phyloP scores from a whole-genome alignment of 2,888 invertebrate species.

The Drosophila nr. perissopoda region DNA sequence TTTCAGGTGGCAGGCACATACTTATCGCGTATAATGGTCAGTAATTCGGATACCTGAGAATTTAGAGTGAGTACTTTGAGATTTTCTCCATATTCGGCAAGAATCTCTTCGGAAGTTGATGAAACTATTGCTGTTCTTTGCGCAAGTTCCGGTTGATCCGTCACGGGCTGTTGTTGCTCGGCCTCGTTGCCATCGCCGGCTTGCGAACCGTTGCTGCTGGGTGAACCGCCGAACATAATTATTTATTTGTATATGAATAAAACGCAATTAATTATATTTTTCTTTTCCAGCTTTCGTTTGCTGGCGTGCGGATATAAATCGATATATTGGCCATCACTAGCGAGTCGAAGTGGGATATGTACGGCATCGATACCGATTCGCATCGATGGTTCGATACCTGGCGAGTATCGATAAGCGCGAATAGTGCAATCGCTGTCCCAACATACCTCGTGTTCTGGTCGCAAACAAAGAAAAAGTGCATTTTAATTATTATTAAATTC shows the following conservation, averaged over 20 bases:
- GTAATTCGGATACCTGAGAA: conserved; percentile 87
- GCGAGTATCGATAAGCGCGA: conserved; percentile 40
- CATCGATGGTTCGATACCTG: conserved; percentile 21
- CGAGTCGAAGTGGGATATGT: neutral
- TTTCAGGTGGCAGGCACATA: conserved; percentile 84
- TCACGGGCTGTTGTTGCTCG: conserved; percentile 34
- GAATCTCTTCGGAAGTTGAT: conserved; percentile 66
- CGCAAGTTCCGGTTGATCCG: conserved; percentile 26
- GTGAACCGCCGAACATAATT: conserved; percentile 68
- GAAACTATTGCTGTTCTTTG: conserved; percentile 50
- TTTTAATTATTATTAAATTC: conserved; percentile 73
- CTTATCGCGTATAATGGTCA: conserved; percentile 95
- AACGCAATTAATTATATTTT: neutral
- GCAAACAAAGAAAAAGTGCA: conserved; percentile 82
- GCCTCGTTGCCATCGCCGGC: conserved; percentile 50
- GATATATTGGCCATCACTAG: conserved; percentile 13
- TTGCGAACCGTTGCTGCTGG: conserved; percentile 67
- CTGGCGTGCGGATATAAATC: conserved; percentile 33
- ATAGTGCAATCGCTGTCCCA: conserved; percentile 56
- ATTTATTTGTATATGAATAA: conserved; percentile 4
- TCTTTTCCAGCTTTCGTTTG: conserved; percentile 16
- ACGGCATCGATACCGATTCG: conserved; percentile 6
- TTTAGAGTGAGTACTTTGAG: conserved; percentile 83
- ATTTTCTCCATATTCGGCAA: conserved; percentile 82
- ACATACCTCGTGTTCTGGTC: conserved; percentile 73